These are phyloP conservation scores for Pseudoips prasinana DNA, from an alignment of 2,888 invertebrate genomes.

Conservation along the genomic window DNA sequence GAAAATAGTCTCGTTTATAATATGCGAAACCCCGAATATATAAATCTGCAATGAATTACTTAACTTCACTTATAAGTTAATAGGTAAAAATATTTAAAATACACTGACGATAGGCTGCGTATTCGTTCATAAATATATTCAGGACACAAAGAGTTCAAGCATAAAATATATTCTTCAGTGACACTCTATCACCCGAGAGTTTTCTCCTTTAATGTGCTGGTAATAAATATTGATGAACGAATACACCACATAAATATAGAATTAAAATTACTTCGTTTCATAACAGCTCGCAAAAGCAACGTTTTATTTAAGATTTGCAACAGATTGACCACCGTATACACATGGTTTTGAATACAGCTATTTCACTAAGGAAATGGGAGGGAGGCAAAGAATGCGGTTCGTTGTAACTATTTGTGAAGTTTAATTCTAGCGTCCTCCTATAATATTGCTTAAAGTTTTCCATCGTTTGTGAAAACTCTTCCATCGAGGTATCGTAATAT, in stretches of 20 bases:
- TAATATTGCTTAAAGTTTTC: conserved; percentile 19
- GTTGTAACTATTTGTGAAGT: conserved; percentile 38
- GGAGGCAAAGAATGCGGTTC: conserved; percentile 34
- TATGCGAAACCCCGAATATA: conserved; percentile 43
- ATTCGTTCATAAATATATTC: conserved; percentile 20
- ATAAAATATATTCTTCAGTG: conserved; percentile 33
- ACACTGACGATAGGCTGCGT: conserved; percentile 16
- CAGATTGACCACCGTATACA: conserved; percentile 11
- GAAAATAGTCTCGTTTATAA: conserved; percentile 48
- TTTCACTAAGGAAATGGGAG: conserved; percentile 36
- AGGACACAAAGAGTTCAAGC: conserved; percentile 11
- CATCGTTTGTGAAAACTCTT: no score
- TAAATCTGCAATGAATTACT: conserved; percentile 37
- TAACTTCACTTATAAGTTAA: conserved; percentile 32
- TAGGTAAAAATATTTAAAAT: conserved; percentile 21
- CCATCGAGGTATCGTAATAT: no score
- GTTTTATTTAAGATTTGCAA: conserved; percentile 14
- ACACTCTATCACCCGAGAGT: conserved; percentile 26
- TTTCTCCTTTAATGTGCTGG: conserved; percentile 20
- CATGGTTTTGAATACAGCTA: conserved; percentile 36
- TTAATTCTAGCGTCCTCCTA: conserved; percentile 25
- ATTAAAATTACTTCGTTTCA: conserved; percentile 13
- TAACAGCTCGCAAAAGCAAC: conserved; percentile 4
- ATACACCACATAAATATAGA: conserved; percentile 24
- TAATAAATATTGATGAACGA: no score